Base-by-base conservation (phyloP, 1,140 invertebrate species). In the Anthonomus grandis region DNA sequence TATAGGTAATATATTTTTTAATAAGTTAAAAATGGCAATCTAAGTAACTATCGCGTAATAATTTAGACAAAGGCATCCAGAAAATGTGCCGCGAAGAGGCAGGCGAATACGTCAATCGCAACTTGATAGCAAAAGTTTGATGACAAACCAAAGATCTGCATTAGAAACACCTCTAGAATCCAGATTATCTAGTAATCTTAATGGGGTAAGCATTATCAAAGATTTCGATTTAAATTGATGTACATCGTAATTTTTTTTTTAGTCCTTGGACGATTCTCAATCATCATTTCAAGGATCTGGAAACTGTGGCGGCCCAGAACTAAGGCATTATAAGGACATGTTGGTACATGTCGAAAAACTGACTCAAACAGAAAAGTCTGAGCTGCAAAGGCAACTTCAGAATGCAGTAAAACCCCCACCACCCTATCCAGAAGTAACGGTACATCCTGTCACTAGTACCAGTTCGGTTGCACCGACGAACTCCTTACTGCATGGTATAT, bases 361-460 rank as follows among this genome's bases (percentile, higher is more conserved):
- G 70, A 70, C 70, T 9, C 67, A 70, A 57, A 78, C 74, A 60
- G 79, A 82, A 59, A 75, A 75, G 42, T 76, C 78, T 67, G 78
- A 77, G 72, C 48, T 69, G 2, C 57, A 59, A 15, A 52, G 25
- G 21, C 48, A 59, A 21, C 52, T 69, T 19, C 59, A 68, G 38
- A 63, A 63, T 56, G 47, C 62, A 10, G 56, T 62, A 37, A 64
- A 65, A 46, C 76, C 81, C 10, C 77, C 82, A 12, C 82, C 84
- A 1, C 85, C 85, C 41, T 89, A 87, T 74, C 86, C 86, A 0
- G 86, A 89, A 69, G 87, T 89, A 21, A 88, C 86, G 1, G 74
- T 89, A 9, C 82, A 88, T 68, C 86, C 87, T 2, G 86, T 89
- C 47, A 63, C 69, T 4, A 67, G 68, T 2, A 72, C 76, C 75